phyloP scores from a whole-genome alignment of 2,113 vertebrate genomes.

The Malurus elegans region DNA sequence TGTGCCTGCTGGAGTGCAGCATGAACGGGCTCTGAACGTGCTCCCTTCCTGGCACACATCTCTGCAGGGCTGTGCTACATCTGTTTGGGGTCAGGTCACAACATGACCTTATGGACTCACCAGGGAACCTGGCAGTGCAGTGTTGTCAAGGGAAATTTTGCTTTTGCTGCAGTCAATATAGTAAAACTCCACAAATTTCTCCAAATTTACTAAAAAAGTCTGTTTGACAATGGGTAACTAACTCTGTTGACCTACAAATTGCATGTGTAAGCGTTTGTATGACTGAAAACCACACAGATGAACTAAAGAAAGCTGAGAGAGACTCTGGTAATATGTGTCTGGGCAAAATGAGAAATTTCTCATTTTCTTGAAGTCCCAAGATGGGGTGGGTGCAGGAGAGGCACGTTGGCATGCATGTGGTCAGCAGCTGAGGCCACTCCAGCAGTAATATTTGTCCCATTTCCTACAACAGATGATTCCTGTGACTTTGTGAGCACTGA shows the following conservation, averaged over 20 bases:
- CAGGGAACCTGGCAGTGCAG: neutral
- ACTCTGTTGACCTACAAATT: neutral
- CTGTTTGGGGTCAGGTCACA: neutral
- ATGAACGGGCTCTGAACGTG: rapidly evolving
- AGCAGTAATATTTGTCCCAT: neutral
- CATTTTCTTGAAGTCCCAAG: neutral
- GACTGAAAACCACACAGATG: neutral
- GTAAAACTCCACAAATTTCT: neutral
- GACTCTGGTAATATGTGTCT: neutral
- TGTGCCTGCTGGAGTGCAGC: neutral
- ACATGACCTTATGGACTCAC: neutral
- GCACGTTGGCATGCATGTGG: neutral
- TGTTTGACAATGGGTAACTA: neutral
- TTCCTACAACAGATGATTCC: neutral
- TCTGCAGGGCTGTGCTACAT: neutral
- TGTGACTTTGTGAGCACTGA: neutral
- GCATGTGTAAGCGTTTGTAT: neutral
- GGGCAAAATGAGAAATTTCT: neutral
- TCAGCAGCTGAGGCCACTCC: neutral
- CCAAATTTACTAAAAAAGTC: neutral
- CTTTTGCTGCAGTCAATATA: neutral
- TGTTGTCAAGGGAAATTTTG: neutral
- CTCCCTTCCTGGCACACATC: neutral
- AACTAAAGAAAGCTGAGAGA: neutral
- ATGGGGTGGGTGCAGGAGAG: neutral